Evolutionary conservation across 2,888 invertebrate species (phyloP).

Genomic region (Nasonovia ribisnigri): DNA sequence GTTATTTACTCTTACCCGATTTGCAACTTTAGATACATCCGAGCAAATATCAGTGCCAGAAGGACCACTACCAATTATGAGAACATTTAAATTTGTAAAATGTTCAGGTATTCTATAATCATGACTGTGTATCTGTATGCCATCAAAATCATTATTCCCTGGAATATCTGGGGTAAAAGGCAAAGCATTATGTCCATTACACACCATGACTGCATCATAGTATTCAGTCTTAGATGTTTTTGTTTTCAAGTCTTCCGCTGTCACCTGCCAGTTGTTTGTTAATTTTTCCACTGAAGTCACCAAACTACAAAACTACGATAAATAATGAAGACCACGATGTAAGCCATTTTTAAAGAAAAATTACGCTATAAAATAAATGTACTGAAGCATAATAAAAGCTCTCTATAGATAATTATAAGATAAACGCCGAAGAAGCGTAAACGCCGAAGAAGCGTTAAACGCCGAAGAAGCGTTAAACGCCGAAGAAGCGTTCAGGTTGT

Average conservation of each 20-base stretch:
- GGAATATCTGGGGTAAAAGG: conserved; percentile 71
- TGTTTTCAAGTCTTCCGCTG: conserved; percentile 69
- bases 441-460: no score
- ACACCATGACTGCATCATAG: conserved; percentile 71
- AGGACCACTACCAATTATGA: conserved; percentile 80
- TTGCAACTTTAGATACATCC: conserved; percentile 77
- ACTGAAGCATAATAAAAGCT: background rate
- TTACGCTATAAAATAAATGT: background rate
- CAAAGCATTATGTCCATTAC: conserved; percentile 69
- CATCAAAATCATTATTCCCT: conserved; percentile 73
- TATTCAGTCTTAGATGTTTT: conserved; percentile 68
- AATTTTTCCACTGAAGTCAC: conserved; percentile 57
- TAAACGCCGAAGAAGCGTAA: no score
- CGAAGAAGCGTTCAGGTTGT: no score
- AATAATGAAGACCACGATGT: background rate
- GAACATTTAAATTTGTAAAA: conserved; percentile 75
- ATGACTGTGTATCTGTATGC: conserved; percentile 80
- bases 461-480: no score
- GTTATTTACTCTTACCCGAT: conserved; percentile 71
- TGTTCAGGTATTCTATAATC: conserved; percentile 78
- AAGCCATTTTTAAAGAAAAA: background rate
- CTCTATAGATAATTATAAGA: background rate
- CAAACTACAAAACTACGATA: conserved; percentile 58
- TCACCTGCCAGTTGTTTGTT: conserved; percentile 69
- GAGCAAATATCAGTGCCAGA: conserved; percentile 82